Evolutionary conservation across 2,888 invertebrate species (phyloP).

Genomic region (Drosophila putrida): DNA sequence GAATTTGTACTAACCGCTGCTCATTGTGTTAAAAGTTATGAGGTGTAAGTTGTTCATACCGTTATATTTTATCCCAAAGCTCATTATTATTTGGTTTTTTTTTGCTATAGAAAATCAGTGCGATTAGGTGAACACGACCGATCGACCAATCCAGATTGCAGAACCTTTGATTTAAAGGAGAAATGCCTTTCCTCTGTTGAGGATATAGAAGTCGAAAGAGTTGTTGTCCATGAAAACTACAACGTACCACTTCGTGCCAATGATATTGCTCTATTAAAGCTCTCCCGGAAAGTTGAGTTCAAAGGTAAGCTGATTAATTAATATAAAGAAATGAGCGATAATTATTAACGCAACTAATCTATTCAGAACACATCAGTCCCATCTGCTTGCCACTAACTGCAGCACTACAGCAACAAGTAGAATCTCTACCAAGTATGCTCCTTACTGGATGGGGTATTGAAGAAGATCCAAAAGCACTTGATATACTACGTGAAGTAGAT

Average conservation of each 20-base stretch:
- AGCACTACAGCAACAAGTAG: slow-evolving; percentile 7
- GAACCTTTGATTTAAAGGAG: neutral
- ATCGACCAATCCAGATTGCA: slow-evolving; percentile 6
- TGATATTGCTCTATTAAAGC: slow-evolving; percentile 34
- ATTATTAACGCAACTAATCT: neutral
- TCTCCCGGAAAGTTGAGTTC: slow-evolving; percentile 14
- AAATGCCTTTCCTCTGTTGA: slow-evolving; percentile 6
- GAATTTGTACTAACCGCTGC: slow-evolving; percentile 30
- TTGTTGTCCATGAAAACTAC: slow-evolving; percentile 11
- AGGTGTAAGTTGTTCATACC: slow-evolving; percentile 22
- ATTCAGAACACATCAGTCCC: slow-evolving; percentile 25
- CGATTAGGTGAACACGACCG: slow-evolving; percentile 23
- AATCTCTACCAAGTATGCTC: neutral
- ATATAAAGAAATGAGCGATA: neutral
- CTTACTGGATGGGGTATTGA: neutral
- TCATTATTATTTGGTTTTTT: neutral
- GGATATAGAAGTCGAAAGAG: neutral
- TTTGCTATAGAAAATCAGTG: slow-evolving; percentile 2
- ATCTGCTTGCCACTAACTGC: slow-evolving; percentile 35
- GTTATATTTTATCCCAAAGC: no score
- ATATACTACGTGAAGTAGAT: slow-evolving; percentile 3
- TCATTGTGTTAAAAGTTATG: neutral
- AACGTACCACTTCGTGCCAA: rapidly evolving
- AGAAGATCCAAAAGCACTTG: neutral
- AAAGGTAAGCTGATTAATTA: slow-evolving; percentile 11